Evolutionary conservation across 2,797 vertebrate genomes (phyloP).

Genomic region (Pyrocephalus nanus): DNA sequence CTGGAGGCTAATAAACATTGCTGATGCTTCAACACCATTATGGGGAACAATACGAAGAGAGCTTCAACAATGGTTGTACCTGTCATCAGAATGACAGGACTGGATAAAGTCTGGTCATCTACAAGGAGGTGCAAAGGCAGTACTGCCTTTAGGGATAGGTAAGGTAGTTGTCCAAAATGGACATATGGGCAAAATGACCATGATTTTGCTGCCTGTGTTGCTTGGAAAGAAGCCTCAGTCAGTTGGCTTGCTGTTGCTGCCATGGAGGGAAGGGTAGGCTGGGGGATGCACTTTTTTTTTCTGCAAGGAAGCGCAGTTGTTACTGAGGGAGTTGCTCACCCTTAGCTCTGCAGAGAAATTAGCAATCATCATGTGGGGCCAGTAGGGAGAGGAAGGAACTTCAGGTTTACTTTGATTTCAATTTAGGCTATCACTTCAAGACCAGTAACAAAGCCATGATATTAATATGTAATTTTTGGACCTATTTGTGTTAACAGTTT

Average conservation of each 20-base stretch:
- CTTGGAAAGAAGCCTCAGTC: neutral
- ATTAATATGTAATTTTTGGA: neutral
- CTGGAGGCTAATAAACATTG: neutral
- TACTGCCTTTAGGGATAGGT: neutral
- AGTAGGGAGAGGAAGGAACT: neutral
- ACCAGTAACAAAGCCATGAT: neutral
- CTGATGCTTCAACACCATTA: neutral
- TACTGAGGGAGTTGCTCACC: neutral
- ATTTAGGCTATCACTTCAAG: neutral
- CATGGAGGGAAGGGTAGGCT: neutral
- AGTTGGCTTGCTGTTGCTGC: neutral
- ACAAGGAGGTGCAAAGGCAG: neutral
- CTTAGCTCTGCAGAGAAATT: neutral
- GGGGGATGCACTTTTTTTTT: neutral
- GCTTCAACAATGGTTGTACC: neutral
- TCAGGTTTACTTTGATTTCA: neutral
- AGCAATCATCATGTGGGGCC: neutral
- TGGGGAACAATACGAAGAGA: rapidly evolving
- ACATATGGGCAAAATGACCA: neutral
- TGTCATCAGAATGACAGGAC: neutral
- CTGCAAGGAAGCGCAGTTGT: neutral
- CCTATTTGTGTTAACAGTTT: neutral
- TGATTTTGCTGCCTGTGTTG: neutral
- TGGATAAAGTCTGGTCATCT: neutral
- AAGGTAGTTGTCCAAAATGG: neutral